Conservation (phyloP, 2,888 invertebrate species). For the Palloptera scutellata region DNA sequence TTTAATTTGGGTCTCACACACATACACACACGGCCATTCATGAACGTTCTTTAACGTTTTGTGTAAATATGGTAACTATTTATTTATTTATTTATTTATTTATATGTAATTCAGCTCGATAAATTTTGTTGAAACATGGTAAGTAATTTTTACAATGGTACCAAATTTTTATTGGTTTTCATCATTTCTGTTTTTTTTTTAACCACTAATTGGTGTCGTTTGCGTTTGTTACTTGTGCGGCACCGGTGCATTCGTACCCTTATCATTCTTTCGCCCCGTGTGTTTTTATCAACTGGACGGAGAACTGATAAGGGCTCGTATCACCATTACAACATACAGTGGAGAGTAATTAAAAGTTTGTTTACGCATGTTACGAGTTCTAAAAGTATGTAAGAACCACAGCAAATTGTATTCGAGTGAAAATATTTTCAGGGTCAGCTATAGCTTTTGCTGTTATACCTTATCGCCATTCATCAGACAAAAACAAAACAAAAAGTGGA, state of each 20-base stretch:
- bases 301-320: conserved; percentile 98
- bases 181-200: conserved; percentile 17
- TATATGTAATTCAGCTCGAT: conserved; percentile 22
- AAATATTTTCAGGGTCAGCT: no score
- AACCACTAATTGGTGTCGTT: conserved; percentile 9
- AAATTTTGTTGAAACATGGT: no score
- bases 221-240: conserved; percentile 3
- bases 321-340: conserved; percentile 62
- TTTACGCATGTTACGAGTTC: neutral
- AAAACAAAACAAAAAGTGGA: no score
- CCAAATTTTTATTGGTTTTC: conserved; percentile 14
- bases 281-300: conserved; percentile 88
- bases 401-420: no score
- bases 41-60: neutral
- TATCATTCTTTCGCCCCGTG: conserved; percentile 96
- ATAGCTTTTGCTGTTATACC: no score
- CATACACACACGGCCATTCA: conserved; percentile 10
- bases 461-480: no score
- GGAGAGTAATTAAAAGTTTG: conserved; percentile 7
- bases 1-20: conserved; percentile 24
- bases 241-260: conserved; percentile 73
- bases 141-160: neutral
- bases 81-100: conserved; percentile 21
- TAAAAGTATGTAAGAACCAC: neutral
- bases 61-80: neutral